phyloP scores from a whole-genome alignment of 1,140 invertebrate genomes.

The Meloidogyne floridensis region DNA sequence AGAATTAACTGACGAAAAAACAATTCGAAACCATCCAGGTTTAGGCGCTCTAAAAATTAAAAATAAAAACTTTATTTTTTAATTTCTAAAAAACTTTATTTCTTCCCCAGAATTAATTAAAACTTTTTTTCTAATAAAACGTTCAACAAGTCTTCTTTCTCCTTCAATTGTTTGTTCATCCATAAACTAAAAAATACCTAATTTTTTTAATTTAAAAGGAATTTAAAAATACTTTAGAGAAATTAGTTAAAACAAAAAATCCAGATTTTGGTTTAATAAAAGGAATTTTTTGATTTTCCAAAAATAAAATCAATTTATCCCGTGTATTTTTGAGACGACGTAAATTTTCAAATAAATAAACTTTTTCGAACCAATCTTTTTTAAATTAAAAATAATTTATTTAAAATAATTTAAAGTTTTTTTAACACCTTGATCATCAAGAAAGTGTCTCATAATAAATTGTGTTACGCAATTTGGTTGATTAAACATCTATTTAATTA shows the following conservation, averaged over 20 bases:
- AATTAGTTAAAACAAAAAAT: conserved; percentile 49
- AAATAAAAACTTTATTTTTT: background rate
- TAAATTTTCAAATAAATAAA: conserved; percentile 53
- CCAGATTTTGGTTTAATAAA: conserved; percentile 46
- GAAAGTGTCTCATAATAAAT: conserved; percentile 47
- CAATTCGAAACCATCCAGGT: conserved; percentile 51
- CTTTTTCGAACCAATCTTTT: conserved; percentile 49
- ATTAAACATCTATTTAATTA: conserved; percentile 42
- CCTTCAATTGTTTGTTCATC: conserved; percentile 47
- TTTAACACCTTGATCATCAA: conserved; percentile 39
- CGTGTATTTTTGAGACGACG: conserved; percentile 37
- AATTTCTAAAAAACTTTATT: background rate
- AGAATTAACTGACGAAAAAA: conserved; percentile 39
- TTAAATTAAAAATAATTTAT: background rate
- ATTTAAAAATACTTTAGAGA: conserved; percentile 35
- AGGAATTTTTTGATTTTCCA: conserved; percentile 34
- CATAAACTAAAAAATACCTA: conserved; percentile 37
- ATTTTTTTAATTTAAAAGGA: background rate
- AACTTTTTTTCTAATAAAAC: conserved; percentile 41
- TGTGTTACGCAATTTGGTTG: conserved; percentile 52
- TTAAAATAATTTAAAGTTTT: background rate
- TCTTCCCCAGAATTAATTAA: conserved; percentile 46
- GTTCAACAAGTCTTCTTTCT: conserved; percentile 32
- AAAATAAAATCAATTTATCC: conserved; percentile 31
- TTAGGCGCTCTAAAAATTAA: conserved; percentile 28